phyloP scores from a whole-genome alignment of 2,888 invertebrate species.

The Agrochola lychnidis region DNA sequence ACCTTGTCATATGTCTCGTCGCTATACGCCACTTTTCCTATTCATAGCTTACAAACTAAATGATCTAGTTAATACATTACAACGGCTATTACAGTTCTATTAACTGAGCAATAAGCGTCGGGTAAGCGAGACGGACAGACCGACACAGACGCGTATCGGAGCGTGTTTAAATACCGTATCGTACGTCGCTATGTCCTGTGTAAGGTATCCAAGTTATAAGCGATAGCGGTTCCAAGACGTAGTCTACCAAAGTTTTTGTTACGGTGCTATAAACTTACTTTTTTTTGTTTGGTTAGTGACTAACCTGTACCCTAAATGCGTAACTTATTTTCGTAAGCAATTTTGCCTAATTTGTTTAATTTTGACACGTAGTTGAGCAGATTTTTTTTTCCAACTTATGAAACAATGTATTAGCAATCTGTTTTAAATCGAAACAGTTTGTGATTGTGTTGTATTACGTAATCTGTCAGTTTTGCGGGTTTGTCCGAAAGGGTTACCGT shows the following conservation, averaged over 20 bases:
- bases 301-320: no score
- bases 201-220: neutral
- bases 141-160: slow-evolving; percentile 53
- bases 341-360: no score
- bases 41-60: slow-evolving; percentile 6
- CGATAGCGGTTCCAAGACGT: neutral
- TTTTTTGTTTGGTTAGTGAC: no score
- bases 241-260: neutral
- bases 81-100: slow-evolving; percentile 47
- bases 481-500: no score
- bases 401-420: no score
- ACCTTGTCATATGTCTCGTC: neutral
- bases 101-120: slow-evolving; percentile 35
- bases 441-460: no score
- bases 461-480: no score
- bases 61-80: slow-evolving; percentile 50
- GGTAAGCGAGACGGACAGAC: slow-evolving; percentile 51
- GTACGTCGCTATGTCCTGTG: slow-evolving; percentile 62
- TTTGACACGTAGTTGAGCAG: no score
- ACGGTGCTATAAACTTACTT: neutral
- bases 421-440: no score
- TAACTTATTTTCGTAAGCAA: no score
- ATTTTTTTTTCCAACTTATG: no score
- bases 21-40: slow-evolving; percentile 13
- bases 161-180: slow-evolving; percentile 63